Percentiles rank a stretch among this genome's conserved stretches.
Evolutionary conservation across 2,113 vertebrate species (phyloP).

Genomic region (Urocynchramus pylzowi): DNA sequence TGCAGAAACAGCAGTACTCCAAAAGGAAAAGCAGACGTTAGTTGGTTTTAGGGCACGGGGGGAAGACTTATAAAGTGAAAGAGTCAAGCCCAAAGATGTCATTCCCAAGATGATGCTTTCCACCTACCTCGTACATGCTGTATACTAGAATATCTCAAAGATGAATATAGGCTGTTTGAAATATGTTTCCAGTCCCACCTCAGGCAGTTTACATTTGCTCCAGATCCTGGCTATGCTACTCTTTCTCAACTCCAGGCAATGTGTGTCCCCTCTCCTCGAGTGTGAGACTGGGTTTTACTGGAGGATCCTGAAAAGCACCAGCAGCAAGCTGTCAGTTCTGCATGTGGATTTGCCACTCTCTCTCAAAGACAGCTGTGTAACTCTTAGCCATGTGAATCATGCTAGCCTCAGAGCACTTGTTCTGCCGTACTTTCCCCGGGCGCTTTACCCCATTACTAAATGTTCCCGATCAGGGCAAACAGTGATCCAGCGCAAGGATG

Average conservation of each 20-base stretch:
- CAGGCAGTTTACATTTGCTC: background rate
- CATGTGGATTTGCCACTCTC: background rate
- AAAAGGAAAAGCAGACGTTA: background rate
- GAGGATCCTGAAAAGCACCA: background rate
- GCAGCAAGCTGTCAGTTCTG: fast-evolving
- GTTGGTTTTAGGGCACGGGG: background rate
- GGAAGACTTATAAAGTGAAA: background rate
- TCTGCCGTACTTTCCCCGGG: background rate
- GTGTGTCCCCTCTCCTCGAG: background rate
- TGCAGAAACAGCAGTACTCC: background rate
- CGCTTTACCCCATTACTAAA: background rate
- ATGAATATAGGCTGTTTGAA: background rate
- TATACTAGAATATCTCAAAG: background rate
- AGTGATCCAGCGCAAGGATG: fast-evolving
- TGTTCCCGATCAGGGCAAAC: background rate
- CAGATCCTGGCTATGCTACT: background rate
- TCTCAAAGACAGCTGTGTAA: background rate
- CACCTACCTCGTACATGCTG: background rate
- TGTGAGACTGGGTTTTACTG: background rate
- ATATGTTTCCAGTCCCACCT: background rate
- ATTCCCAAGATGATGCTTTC: background rate
- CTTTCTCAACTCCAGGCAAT: background rate
- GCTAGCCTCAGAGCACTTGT: background rate
- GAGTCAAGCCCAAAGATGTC: background rate
- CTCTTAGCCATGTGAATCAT: background rate